These are phyloP conservation scores for Scelioninae gen. 2 DNA, from an alignment of 2,888 invertebrate species.

Conservation along the genomic window DNA sequence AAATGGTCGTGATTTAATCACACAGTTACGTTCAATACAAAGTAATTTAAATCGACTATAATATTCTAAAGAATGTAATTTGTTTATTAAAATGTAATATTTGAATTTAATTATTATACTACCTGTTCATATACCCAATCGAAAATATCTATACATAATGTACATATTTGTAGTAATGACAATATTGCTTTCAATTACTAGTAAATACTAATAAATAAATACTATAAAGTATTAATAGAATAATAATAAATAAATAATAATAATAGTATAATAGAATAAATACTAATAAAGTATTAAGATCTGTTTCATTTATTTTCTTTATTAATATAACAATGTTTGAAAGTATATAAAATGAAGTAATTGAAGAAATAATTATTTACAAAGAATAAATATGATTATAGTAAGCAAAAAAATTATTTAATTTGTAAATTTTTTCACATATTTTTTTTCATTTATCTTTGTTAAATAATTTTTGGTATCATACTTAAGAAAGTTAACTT, in stretches of 20 bases:
- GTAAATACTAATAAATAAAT: too few species aligned
- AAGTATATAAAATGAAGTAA: background rate
- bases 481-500: too few species aligned
- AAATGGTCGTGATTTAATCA: slow-evolving; percentile 80
- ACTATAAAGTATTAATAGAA: too few species aligned
- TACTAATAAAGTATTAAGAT: slow-evolving; percentile 38
- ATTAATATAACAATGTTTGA: background rate
- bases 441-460: too few species aligned
- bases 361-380: too few species aligned
- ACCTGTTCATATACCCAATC: slow-evolving; percentile 12
- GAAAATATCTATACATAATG: slow-evolving; percentile 45
- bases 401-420: too few species aligned
- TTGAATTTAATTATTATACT: slow-evolving; percentile 22
- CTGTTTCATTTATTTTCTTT: slow-evolving; percentile 12
- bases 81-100: slow-evolving; percentile 38
- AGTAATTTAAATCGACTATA: slow-evolving; percentile 76
- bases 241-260: too few species aligned
- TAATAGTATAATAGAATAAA: too few species aligned
- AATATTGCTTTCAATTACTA: too few species aligned
- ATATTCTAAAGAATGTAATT: slow-evolving; percentile 54
- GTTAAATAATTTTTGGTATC: too few species aligned
- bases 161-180: slow-evolving; percentile 42
- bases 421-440: too few species aligned
- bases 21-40: slow-evolving; percentile 78
- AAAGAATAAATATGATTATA: too few species aligned